Conservation (phyloP, 2,888 invertebrate species). For the Conistra vaccinii region DNA sequence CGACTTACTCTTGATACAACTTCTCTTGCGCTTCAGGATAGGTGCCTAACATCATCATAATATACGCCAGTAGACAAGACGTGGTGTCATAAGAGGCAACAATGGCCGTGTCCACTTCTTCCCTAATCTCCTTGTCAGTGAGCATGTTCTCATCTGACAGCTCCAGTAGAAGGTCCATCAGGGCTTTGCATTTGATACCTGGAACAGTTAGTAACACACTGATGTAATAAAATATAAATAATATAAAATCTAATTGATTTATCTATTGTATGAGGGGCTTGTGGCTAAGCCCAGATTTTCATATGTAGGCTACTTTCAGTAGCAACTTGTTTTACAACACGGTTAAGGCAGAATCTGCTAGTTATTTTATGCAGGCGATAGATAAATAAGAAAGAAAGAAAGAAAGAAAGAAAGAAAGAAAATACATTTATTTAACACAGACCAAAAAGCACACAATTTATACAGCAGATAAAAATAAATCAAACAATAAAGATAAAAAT, state of each 20-base stretch:
- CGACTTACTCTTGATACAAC: constrained; percentile 60
- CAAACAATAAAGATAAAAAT: no score
- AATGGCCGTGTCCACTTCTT: constrained; percentile 89
- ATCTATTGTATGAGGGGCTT: no score
- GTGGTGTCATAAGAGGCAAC: constrained; percentile 64
- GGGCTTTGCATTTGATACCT: constrained; percentile 79
- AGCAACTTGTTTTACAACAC: no score
- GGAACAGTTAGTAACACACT: background rate
- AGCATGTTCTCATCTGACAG: constrained; percentile 77
- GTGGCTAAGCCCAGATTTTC: no score
- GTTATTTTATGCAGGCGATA: no score
- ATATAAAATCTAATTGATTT: background rate
- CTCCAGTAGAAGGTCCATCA: constrained; percentile 86
- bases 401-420: no score
- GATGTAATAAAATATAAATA: background rate
- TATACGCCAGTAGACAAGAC: constrained; percentile 57
- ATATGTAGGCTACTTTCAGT: no score
- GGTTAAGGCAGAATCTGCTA: no score
- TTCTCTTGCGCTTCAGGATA: constrained; percentile 63
- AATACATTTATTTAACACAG: no score
- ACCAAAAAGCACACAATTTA: no score
- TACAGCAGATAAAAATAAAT: no score
- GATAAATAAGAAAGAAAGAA: no score
- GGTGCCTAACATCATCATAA: constrained; percentile 59
- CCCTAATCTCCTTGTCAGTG: constrained; percentile 84